phyloP scores from a whole-genome alignment of 2,888 invertebrate genomes.

The Hermodice carunculata region DNA sequence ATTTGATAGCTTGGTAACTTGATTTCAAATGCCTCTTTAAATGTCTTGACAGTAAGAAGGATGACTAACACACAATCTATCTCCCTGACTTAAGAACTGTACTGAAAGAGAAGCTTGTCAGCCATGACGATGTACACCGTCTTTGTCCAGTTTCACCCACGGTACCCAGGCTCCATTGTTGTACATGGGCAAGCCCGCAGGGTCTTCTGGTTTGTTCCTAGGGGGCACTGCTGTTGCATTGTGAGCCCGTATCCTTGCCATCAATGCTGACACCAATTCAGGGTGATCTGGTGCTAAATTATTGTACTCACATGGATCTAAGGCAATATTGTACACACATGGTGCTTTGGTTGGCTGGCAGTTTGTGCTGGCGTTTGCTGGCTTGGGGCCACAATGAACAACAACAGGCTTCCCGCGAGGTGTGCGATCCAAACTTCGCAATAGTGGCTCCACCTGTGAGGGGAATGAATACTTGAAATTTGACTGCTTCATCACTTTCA shows the following conservation, averaged over 20 bases:
- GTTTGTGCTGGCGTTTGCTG: conserved; percentile 58
- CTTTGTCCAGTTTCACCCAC: too few species aligned
- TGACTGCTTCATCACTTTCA: too few species aligned
- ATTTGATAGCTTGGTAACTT: too few species aligned
- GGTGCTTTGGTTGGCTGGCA: conserved; percentile 79
- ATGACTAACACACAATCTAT: too few species aligned
- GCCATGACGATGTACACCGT: too few species aligned
- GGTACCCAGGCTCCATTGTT: conserved; percentile 82
- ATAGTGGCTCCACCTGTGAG: too few species aligned
- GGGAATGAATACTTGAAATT: too few species aligned
- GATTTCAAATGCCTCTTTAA: too few species aligned
- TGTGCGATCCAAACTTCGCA: too few species aligned
- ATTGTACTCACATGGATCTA: conserved; percentile 88
- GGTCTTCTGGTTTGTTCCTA: conserved; percentile 79
- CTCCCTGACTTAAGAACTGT: too few species aligned
- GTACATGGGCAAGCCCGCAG: conserved; percentile 79
- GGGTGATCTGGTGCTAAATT: conserved; percentile 72
- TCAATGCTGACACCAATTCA: conserved; percentile 15
- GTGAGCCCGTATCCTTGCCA: conserved; percentile 56
- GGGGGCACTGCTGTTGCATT: conserved; percentile 82
- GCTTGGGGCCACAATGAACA: conserved; percentile 60
- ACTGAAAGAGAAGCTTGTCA: too few species aligned
- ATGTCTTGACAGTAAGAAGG: too few species aligned
- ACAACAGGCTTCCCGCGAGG: conserved; percentile 40
- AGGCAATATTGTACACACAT: conserved; percentile 84